A percentile compares a stretch with the other conserved stretches of the same genome.
phyloP scores from a whole-genome alignment of 1,140 invertebrate species.

The Phenacoccus solenopsis region DNA sequence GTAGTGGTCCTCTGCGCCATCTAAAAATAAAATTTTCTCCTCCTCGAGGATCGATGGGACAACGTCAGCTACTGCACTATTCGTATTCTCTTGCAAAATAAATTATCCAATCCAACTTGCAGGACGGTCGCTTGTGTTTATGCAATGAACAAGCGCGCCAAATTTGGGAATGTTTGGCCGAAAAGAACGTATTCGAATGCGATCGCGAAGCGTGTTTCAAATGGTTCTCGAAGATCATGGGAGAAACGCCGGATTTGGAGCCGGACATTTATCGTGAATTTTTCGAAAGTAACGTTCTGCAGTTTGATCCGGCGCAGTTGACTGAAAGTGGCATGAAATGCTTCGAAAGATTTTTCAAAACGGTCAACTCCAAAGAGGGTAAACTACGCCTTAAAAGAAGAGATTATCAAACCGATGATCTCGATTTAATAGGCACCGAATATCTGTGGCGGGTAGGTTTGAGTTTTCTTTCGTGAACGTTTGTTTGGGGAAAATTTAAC shows the following conservation, averaged over 20 bases:
- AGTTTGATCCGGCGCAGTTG: constrained; percentile 76
- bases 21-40: too few species aligned
- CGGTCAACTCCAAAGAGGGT: constrained; percentile 89
- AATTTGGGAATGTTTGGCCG: constrained; percentile 93
- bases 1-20: too few species aligned
- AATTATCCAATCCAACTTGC: constrained; percentile 28
- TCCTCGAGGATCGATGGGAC: too few species aligned
- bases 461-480: neutral
- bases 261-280: constrained; percentile 93
- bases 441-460: constrained; percentile 81
- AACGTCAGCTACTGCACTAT: too few species aligned
- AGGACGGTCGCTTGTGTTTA: constrained; percentile 59
- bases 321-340: constrained; percentile 94
- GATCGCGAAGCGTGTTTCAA: constrained; percentile 95
- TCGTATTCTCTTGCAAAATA: too few species aligned
- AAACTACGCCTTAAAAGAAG: constrained; percentile 79
- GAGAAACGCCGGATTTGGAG: constrained; percentile 91
- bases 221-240: constrained; percentile 98
- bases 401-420: constrained; percentile 66
- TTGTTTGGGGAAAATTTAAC: constrained; percentile 10
- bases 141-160: constrained; percentile 93
- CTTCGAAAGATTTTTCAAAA: constrained; percentile 91
- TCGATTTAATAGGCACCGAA: constrained; percentile 88
- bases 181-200: constrained; percentile 77
- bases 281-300: constrained; percentile 89